phyloP scores from a whole-genome alignment of 2,797 vertebrate species.

The Muraenolepis orangiensis region DNA sequence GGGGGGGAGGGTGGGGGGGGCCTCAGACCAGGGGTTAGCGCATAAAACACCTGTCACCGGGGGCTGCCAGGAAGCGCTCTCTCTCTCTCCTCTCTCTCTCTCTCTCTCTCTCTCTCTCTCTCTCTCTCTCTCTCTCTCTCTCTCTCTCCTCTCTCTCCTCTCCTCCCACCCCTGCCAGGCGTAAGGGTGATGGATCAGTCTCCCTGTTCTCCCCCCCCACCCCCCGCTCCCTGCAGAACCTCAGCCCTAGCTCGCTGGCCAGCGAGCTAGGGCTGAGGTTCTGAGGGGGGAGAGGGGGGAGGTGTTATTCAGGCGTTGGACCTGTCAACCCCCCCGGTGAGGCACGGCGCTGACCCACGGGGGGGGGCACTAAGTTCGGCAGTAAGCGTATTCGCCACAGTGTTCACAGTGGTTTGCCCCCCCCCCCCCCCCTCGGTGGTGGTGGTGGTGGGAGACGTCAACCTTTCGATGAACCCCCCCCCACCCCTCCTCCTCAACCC shows the following conservation, averaged over 20 bases:
- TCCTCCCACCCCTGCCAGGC: slow-evolving; percentile 31
- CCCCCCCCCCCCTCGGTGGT: too few relatives aligned
- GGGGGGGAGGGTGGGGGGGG: too few relatives aligned
- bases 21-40: slow-evolving; percentile 49
- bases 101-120: too few relatives aligned
- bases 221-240: too few relatives aligned
- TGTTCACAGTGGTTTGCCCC: slow-evolving; percentile 22
- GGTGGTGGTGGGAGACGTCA: neutral
- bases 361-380: too few relatives aligned
- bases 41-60: slow-evolving; percentile 42
- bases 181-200: slow-evolving; percentile 55
- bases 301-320: slow-evolving; percentile 45
- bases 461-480: neutral
- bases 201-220: too few relatives aligned
- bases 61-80: slow-evolving; percentile 31
- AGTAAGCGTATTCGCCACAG: slow-evolving; percentile 37
- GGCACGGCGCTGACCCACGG: slow-evolving; percentile 21
- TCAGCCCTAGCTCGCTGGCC: too few relatives aligned
- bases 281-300: slow-evolving; percentile 24
- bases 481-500: too few relatives aligned
- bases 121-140: too few relatives aligned
- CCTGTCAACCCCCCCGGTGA: slow-evolving; percentile 47
- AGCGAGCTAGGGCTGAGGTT: neutral
- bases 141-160: too few relatives aligned
- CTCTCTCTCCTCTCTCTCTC: too few relatives aligned